These are phyloP conservation scores for Apodemia zela DNA, from an alignment of 2,888 invertebrate genomes.

Conservation along the genomic window DNA sequence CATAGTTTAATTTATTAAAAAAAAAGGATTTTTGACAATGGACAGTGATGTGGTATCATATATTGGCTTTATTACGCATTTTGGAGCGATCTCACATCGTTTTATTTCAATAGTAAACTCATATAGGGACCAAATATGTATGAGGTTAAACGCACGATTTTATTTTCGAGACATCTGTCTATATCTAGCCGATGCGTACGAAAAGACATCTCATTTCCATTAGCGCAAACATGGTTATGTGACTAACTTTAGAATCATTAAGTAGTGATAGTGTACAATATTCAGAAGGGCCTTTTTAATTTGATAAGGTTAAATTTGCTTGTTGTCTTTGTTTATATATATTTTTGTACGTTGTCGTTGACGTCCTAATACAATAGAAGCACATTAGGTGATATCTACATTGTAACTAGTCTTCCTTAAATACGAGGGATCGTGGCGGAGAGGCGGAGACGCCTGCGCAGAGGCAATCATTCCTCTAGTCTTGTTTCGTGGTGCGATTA, in stretches of 20 bases:
- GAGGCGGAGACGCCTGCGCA: slow-evolving; percentile 52
- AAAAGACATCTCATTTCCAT: slow-evolving; percentile 66
- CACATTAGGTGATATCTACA: slow-evolving; percentile 75
- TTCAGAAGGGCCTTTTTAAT: slow-evolving; percentile 72
- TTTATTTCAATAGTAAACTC: slow-evolving; percentile 34
- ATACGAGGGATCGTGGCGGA: slow-evolving; percentile 53
- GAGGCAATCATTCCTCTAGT: slow-evolving; percentile 79
- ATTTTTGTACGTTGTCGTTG: slow-evolving; percentile 67
- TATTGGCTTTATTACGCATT: slow-evolving; percentile 29
- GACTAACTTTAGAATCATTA: slow-evolving; percentile 46
- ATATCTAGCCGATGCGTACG: slow-evolving; percentile 17
- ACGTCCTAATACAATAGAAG: slow-evolving; percentile 61
- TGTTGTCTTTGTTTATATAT: slow-evolving; percentile 73
- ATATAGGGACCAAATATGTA: slow-evolving; percentile 44
- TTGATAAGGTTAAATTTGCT: slow-evolving; percentile 69
- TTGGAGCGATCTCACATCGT: slow-evolving; percentile 31
- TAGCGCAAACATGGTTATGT: slow-evolving; percentile 42
- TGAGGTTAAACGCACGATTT: slow-evolving; percentile 27
- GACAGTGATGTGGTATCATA: slow-evolving; percentile 25
- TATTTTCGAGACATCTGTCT: slow-evolving; percentile 12
- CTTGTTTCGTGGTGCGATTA: slow-evolving; percentile 77
- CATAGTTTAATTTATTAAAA: slow-evolving; percentile 27
- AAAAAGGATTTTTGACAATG: slow-evolving; percentile 23
- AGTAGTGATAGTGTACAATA: slow-evolving; percentile 64
- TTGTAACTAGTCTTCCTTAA: slow-evolving; percentile 78